Evolutionary conservation across 2,113 vertebrate genomes (phyloP), one percentile per base, ranked within the genome.

Genomic region (Ranitomeya imitator): DNA sequence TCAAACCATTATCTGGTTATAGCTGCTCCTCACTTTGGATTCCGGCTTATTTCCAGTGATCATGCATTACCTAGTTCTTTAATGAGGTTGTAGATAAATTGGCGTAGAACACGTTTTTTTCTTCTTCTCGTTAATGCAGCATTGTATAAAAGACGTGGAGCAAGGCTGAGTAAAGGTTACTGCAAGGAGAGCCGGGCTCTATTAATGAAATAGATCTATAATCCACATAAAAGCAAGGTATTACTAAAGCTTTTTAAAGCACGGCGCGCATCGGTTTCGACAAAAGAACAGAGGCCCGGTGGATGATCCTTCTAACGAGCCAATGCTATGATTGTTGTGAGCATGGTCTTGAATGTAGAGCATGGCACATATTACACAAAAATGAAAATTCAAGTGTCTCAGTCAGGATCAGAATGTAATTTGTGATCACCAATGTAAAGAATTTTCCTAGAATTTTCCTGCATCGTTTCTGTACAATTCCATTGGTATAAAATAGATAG

Each of bases 191-290:
- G 55, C 21, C 31, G 74, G 69, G 6, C 19, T 67, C 45, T 52
- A 65, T 83, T 61, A 88, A 63, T 88, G 74, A 63, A 74, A 81
- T 59, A 73, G 67, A 54, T 88, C 11, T 76, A 74, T 82, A 87
- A 63, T 87, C 79, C 79, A 81, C 67, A 74, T 73, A 86, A 78
- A 78, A 79, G 85, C 19, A 86, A 31, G 73, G 71, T 16, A 55
- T 85, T 86, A 86, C 63, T n/a, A 45, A 78, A 86, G 85, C 74
- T 21, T 57, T 54, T 7, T 60, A 60, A 85, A 74, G 57, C 12
- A 26, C 51, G 21, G 15, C 31, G 26, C 15, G 37, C 23, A 74
- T 60, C n/a, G 12, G 10, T 71, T 69, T 77, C 18, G 77, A 45
- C 21, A 55, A 37, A 59, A 37, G 73, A 63, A 51, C 67, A n/a